Evolutionary conservation across 2,888 invertebrate genomes (phyloP).

Genomic region (Andrena camellia): DNA sequence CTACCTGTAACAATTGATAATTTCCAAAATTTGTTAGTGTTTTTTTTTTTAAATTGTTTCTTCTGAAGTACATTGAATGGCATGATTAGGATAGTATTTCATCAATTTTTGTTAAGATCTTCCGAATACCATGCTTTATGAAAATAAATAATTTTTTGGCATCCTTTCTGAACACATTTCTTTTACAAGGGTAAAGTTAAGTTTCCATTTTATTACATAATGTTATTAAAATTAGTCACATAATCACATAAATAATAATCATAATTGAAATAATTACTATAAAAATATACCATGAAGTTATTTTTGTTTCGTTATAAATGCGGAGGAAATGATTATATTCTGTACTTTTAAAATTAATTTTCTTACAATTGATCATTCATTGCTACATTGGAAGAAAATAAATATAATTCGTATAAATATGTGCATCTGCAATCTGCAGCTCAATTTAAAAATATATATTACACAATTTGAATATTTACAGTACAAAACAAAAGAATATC

Average conservation of each 20-base stretch:
- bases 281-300: neutral
- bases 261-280: too few relatives aligned
- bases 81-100: neutral
- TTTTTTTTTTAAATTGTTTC: neutral
- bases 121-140: too few relatives aligned
- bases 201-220: neutral
- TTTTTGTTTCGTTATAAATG: neutral
- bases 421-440: neutral
- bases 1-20: neutral
- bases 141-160: neutral
- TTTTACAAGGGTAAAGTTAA: neutral
- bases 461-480: neutral
- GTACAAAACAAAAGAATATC: conserved; percentile 9
- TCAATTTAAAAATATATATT: neutral
- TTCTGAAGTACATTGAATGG: neutral
- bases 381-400: neutral
- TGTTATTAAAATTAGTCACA: neutral
- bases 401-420: neutral
- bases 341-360: neutral
- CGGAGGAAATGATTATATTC: neutral
- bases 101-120: neutral
- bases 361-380: neutral
- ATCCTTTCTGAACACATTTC: neutral
- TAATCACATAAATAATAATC: neutral
- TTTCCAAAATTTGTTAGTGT: neutral